A percentile compares a stretch with the other conserved stretches of the same genome.
phyloP scores from a whole-genome alignment of 2,888 invertebrate species.

The Harpagoxenus sublaevis region DNA sequence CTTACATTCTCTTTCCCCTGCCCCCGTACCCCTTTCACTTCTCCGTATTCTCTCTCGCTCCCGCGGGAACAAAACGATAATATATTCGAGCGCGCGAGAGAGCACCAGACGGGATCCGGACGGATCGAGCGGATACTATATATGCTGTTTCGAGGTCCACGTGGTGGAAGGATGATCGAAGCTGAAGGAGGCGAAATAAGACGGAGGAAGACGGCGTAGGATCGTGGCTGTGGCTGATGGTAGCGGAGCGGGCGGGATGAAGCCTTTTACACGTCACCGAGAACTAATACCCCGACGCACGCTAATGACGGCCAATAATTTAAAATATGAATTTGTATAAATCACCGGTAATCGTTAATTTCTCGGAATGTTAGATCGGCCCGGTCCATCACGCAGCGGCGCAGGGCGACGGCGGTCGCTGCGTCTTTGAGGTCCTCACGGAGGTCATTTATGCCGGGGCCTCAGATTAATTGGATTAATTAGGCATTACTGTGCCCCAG shows the following conservation, averaged over 20 bases:
- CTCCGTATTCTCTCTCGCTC: conserved; percentile 54
- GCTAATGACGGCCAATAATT: conserved; percentile 86
- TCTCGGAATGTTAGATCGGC: conserved; percentile 86
- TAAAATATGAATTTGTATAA: conserved; percentile 86
- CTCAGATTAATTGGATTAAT: conserved; percentile 86
- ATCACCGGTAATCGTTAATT: conserved; percentile 86
- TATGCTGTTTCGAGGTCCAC: conserved; percentile 72
- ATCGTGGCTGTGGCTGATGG: conserved; percentile 47
- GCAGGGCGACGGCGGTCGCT: conserved; percentile 72
- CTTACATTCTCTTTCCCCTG: conserved; percentile 64
- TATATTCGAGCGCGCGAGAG: conserved; percentile 82
- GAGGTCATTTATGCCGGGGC: conserved; percentile 85
- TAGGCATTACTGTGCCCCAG: conserved; percentile 85
- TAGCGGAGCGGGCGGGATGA: conserved; percentile 48
- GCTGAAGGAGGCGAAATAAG: conserved; percentile 70
- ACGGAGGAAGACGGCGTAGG: conserved; percentile 55
- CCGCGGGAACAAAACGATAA: conserved; percentile 85
- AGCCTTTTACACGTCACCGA: conserved; percentile 78
- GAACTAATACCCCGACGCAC: conserved; percentile 81
- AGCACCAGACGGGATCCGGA: conserved; percentile 76
- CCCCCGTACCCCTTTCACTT: conserved; percentile 59
- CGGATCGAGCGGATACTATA: conserved; percentile 76
- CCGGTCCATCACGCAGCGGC: conserved; percentile 83
- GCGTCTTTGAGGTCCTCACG: conserved; percentile 77
- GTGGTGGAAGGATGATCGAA: conserved; percentile 73